Percentiles rank a stretch among this genome's conserved stretches.
Conservation (phyloP, 1,140 invertebrate species). For the Tyrophagus putrescentiae region DNA sequence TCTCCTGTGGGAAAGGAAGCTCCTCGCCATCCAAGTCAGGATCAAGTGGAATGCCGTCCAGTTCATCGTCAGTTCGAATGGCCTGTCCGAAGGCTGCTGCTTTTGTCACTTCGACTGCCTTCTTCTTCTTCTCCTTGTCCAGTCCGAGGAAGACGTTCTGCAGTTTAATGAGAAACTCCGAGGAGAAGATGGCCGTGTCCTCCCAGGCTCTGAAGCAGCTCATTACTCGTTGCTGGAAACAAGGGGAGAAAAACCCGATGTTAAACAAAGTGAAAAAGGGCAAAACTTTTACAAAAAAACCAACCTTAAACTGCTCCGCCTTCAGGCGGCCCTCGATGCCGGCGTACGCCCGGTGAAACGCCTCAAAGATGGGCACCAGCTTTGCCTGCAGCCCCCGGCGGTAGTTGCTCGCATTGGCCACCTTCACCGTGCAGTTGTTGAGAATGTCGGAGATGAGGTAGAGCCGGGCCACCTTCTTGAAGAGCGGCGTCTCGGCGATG, state of each 20-base stretch:
- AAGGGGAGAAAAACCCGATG: constrained; percentile 16
- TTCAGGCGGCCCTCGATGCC: constrained; percentile 71
- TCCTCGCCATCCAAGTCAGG: constrained; percentile 71
- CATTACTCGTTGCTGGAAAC: constrained; percentile 61
- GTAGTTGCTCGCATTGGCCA: constrained; percentile 92
- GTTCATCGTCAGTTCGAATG: too few relatives aligned
- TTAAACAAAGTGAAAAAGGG: background rate
- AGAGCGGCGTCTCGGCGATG: constrained; percentile 58
- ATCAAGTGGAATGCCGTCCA: constrained; percentile 36
- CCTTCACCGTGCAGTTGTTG: constrained; percentile 88
- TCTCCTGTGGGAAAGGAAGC: constrained; percentile 34
- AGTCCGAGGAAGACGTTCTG: constrained; percentile 79
- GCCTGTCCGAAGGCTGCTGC: too few relatives aligned
- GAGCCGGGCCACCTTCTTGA: constrained; percentile 79
- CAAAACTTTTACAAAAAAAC: background rate
- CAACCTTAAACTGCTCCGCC: constrained; percentile 78
- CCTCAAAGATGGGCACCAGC: constrained; percentile 68
- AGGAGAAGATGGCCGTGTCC: constrained; percentile 91
- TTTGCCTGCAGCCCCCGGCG: constrained; percentile 77
- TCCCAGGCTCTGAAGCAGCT: constrained; percentile 90
- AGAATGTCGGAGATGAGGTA: constrained; percentile 94
- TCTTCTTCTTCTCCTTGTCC: constrained; percentile 27
- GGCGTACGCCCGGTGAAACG: constrained; percentile 58
- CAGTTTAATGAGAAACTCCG: constrained; percentile 73
- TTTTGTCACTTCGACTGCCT: too few relatives aligned